Evolutionary conservation across 2,797 vertebrate genomes (phyloP), one percentile per base, ranked within the genome.

Genomic region (Martes flavigula): DNA sequence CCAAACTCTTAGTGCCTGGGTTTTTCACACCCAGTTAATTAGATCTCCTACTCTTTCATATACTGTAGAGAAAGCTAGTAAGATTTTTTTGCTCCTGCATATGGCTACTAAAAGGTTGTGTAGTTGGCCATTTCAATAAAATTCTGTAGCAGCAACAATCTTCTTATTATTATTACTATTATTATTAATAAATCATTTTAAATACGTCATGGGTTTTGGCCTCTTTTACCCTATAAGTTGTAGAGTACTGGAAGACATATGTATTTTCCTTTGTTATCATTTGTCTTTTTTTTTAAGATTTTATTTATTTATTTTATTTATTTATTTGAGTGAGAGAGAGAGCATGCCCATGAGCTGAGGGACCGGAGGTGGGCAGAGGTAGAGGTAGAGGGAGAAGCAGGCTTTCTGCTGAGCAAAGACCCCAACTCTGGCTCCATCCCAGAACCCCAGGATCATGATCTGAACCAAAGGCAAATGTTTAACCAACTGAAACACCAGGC

Each of bases 351-450:
- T 35, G 9, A 68, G 18, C n/a, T 32, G 9, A 35, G n/a, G 66
- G 66, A 68, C 17, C 0, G 1, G 64, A 14, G 66, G 18, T 10
- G n/a, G 8, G 8, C 6, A 4, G n/a, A 68, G n/a, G 18, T 2
- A 4, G n/a, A 68, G n/a, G 9, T 4, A 68, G 66, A 35, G 9
- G 66, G 18, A 68, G n/a, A 68, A 68, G n/a, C n/a, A 68, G 66
- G 9, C 18, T 68, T 18, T 20, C 18, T 17, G 18, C 8, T 35
- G 18, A 35, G 8, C n/a, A 35, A n/a, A n/a, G 17, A 35, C 1
- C 66, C 18, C 66, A 68, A 5, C 18, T 68, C 18, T 35, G n/a
- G 8, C 9, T 35, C 9, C 18, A 35, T 68, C 9, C 66, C 9
- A 20, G 66, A 10, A 68, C 66, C 66, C n/a, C 35, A n/a, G 66